A percentile compares a stretch with the other conserved stretches of the same genome.
These are phyloP conservation scores for Selene dorsalis DNA, from an alignment of 2,797 vertebrate genomes.

Conservation along the genomic window DNA sequence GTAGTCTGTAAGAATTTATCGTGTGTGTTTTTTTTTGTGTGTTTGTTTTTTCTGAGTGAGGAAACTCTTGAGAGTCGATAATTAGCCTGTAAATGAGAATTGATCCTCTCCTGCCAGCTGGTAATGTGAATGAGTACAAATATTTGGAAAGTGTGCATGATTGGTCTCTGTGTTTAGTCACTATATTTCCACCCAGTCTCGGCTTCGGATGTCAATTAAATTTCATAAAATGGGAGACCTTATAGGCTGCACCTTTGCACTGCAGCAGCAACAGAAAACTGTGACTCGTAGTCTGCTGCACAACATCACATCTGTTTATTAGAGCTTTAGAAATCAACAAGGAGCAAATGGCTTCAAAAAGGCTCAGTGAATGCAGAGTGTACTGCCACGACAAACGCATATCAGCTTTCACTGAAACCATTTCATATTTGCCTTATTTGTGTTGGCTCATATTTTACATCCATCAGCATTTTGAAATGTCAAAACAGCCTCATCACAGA, in stretches of 20 bases:
- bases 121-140: conserved; percentile 54
- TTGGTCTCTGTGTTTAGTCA: conserved; percentile 19
- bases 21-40: background rate
- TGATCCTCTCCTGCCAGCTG: conserved; percentile 62
- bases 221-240: conserved; percentile 13
- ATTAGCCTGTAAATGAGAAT: conserved; percentile 76
- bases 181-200: conserved; percentile 23
- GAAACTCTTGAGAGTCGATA: conserved; percentile 54
- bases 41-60: conserved; percentile 51
- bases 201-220: conserved; percentile 30
- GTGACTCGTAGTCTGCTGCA: too few relatives aligned
- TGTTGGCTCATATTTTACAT: background rate
- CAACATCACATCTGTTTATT: conserved; percentile 27
- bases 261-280: conserved; percentile 7
- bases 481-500: background rate
- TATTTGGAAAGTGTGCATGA: conserved; percentile 53
- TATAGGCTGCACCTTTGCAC: conserved; percentile 19
- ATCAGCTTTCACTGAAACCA: conserved; percentile 25
- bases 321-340: conserved; percentile 30
- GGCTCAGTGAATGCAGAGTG: too few relatives aligned
- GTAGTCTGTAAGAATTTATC: conserved; percentile 49
- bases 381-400: background rate
- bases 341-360: background rate
- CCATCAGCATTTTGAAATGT: conserved; percentile 9
- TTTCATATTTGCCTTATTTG: conserved; percentile 5